These are phyloP conservation scores for Megalopta genalis DNA, from an alignment of 1,140 invertebrate species.

Conservation along the genomic window DNA sequence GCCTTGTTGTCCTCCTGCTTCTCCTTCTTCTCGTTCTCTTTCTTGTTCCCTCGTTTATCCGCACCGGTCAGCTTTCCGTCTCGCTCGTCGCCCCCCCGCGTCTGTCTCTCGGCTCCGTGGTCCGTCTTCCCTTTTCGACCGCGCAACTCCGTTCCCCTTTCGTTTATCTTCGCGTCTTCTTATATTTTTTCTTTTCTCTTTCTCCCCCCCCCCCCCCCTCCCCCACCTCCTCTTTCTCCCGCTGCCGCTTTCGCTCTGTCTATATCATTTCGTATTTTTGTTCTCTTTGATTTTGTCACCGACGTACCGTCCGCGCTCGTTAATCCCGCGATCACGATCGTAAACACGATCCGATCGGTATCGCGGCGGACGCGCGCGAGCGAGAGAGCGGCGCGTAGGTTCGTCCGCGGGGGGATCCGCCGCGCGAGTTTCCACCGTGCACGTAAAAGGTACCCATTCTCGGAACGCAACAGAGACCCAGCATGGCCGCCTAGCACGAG, in stretches of 20 bases:
- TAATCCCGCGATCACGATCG: neutral
- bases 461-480: slow-evolving; percentile 61
- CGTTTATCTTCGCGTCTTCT: no score
- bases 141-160: no score
- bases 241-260: neutral
- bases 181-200: no score
- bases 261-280: neutral
- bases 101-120: no score
- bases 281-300: neutral
- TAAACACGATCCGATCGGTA: neutral
- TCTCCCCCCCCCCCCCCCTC: no score
- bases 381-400: neutral
- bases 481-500: slow-evolving; percentile 63
- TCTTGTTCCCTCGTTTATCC: neutral
- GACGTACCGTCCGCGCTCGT: no score
- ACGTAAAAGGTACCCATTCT: slow-evolving; percentile 54
- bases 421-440: slow-evolving; percentile 43
- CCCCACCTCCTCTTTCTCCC: neutral
- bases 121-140: no score
- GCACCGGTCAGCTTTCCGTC: no score
- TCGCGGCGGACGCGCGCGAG: neutral
- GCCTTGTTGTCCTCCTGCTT: neutral
- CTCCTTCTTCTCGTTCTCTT: neutral
- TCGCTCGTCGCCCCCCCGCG: no score
- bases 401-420: slow-evolving; percentile 15